Base-by-base conservation (phyloP, 2,888 invertebrate genomes). In the Rotaria magnacalcarata region DNA sequence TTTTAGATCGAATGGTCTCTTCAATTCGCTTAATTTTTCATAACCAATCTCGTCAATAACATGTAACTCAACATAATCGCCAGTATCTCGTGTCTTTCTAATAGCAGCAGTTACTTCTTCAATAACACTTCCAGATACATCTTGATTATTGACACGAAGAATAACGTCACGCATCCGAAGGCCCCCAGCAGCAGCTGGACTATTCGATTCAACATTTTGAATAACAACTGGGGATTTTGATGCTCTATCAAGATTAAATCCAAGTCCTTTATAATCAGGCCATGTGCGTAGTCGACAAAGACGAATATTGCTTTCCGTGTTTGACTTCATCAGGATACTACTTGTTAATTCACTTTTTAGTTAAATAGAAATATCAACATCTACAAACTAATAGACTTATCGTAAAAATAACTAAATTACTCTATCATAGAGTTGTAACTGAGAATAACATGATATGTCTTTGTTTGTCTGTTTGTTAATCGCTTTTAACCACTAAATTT, bases 111-210 rank as follows among this genome's bases (percentile, higher is more conserved):
- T 43, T 21, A 75, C 6, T 5, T 75, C 8, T 5, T 21, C 1
- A n/a, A n/a, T 47, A 4, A n/a, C 19, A 47, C 10, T n/a, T 3
- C n/a, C 14, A 24, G 21, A 2, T 21, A 47, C 34, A 80, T 80
- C 80, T 47, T 43, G 11, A 0, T 11, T 8, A n/a, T 80, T 80
- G 4, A 80, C n/a, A 14, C 4, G 5, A 5, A 80, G 10, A 47
- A 80, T n/a, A 47, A 80, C 11, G 24, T 80, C 80, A 24, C 10
- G 4, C 0, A 80, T 47, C 47, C 14, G 21, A 11, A 80, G 80
- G 10, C 47, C 75, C 43, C 43, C 80, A 24, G 80, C 80, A 47
- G 80, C 43, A 8, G 80, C 80, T 43, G 80, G 80, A 80, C 80
- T 80, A 47, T 47, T 47, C 0, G 80, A 80, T 11, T 80, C 80